These are phyloP conservation scores for Diplogasteroides magnus DNA, from an alignment of 1,140 invertebrate species.

Conservation along the genomic window DNA sequence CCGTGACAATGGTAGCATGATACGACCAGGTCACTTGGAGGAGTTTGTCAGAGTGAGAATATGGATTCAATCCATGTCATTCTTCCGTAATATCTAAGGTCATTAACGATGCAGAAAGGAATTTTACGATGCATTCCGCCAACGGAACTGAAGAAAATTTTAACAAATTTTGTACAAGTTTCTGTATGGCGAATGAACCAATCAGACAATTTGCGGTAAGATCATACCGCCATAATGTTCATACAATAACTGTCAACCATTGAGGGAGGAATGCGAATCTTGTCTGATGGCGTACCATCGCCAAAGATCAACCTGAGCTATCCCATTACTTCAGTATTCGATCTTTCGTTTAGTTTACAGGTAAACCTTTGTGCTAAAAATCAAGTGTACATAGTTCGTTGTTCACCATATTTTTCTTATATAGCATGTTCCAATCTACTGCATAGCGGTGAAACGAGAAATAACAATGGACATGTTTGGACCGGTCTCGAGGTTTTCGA, in stretches of 20 bases:
- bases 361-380: constrained; percentile 51
- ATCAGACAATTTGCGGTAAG: constrained; percentile 35
- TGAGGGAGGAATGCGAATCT: not conserved
- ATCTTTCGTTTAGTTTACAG: constrained; percentile 39
- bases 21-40: constrained; percentile 43
- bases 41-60: constrained; percentile 38
- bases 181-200: constrained; percentile 51
- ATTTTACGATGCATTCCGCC: constrained; percentile 41
- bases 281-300: constrained; percentile 32
- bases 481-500: too few relatives aligned
- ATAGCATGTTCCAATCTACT: too few relatives aligned
- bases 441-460: too few relatives aligned
- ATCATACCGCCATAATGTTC: too few relatives aligned
- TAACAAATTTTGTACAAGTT: constrained; percentile 43
- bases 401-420: too few relatives aligned
- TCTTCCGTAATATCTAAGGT: constrained; percentile 41
- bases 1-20: constrained; percentile 48
- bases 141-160: too few relatives aligned
- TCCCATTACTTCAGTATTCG: constrained; percentile 41
- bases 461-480: too few relatives aligned
- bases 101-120: constrained; percentile 39
- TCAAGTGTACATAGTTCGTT: constrained; percentile 32
- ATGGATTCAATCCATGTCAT: too few relatives aligned
- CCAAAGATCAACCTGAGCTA: constrained; percentile 40
- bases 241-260: too few relatives aligned